Conservation (phyloP, 1,140 invertebrate genomes). For the Agraylea sexmaculata region DNA sequence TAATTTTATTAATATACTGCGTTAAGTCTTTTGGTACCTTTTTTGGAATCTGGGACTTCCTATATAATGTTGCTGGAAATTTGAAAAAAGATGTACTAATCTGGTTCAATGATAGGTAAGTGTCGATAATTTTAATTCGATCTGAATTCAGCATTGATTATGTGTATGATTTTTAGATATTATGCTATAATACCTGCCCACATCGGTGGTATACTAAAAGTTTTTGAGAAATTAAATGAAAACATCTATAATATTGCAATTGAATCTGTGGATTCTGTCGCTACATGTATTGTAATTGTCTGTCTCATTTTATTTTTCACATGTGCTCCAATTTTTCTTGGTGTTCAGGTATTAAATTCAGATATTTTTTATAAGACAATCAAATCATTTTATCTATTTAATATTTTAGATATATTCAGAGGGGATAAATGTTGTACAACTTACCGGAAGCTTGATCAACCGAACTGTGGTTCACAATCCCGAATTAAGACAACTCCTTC, state of each 20-base stretch:
- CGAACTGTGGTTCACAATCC: constrained; percentile 80
- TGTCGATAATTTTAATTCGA: not conserved
- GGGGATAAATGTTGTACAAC: constrained; percentile 82
- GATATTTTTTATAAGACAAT: not conserved
- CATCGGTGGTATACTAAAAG: constrained; percentile 40
- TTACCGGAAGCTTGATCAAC: constrained; percentile 82
- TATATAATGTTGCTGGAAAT: constrained; percentile 33
- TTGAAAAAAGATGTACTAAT: constrained; percentile 26
- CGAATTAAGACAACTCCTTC: constrained; percentile 61
- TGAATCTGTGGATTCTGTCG: constrained; percentile 44
- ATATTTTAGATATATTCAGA: constrained; percentile 79
- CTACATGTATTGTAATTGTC: constrained; percentile 44
- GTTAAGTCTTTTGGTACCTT: constrained; percentile 32
- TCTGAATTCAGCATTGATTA: not conserved
- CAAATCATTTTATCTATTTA: no score
- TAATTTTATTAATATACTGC: constrained; percentile 34
- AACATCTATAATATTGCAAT: constrained; percentile 37
- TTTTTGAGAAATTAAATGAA: constrained; percentile 36
- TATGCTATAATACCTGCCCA: constrained; percentile 43
- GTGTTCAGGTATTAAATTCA: constrained; percentile 37
- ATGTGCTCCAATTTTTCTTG: constrained; percentile 43
- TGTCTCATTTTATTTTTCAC: constrained; percentile 43
- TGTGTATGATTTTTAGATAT: constrained; percentile 26
- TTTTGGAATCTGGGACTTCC: constrained; percentile 38
- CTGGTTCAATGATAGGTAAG: constrained; percentile 36